These are phyloP conservation scores for Lypha dubia DNA, from an alignment of 2,888 invertebrate genomes.

Conservation along the genomic window DNA sequence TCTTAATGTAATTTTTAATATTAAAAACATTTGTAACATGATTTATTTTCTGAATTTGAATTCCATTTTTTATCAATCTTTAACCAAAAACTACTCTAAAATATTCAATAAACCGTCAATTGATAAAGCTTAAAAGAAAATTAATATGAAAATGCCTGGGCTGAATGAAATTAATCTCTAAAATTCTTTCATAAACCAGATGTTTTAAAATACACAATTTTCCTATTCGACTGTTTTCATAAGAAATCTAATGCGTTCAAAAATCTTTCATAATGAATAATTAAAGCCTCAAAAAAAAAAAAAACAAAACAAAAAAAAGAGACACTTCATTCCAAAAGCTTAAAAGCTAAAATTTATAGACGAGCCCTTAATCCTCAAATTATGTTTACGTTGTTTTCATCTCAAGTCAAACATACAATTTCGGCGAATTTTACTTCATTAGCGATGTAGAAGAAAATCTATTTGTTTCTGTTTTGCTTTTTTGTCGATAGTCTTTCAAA, in stretches of 20 bases:
- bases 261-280: slow-evolving; percentile 45
- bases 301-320: too few relatives aligned
- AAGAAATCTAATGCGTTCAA: slow-evolving; percentile 17
- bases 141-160: background rate
- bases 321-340: slow-evolving; percentile 2
- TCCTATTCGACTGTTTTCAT: slow-evolving; percentile 54
- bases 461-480: too few relatives aligned
- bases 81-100: too few relatives aligned
- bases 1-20: too few relatives aligned
- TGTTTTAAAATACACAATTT: slow-evolving; percentile 46
- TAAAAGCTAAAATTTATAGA: slow-evolving; percentile 4
- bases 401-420: background rate
- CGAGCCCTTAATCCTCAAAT: slow-evolving; percentile 8
- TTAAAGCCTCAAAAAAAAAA: slow-evolving; percentile 40
- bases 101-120: too few relatives aligned
- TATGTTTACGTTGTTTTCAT: background rate
- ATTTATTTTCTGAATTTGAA: too few relatives aligned
- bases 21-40: too few relatives aligned
- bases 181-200: slow-evolving; percentile 51
- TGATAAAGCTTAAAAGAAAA: too few relatives aligned
- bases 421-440: slow-evolving; percentile 34
- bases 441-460: slow-evolving; percentile 10
- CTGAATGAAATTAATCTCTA: slow-evolving; percentile 25
- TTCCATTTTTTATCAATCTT: too few relatives aligned
- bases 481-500: background rate